Percentiles rank a stretch among this genome's conserved stretches.
phyloP scores from a whole-genome alignment of 2,113 vertebrate species.

The Cottus gobio region DNA sequence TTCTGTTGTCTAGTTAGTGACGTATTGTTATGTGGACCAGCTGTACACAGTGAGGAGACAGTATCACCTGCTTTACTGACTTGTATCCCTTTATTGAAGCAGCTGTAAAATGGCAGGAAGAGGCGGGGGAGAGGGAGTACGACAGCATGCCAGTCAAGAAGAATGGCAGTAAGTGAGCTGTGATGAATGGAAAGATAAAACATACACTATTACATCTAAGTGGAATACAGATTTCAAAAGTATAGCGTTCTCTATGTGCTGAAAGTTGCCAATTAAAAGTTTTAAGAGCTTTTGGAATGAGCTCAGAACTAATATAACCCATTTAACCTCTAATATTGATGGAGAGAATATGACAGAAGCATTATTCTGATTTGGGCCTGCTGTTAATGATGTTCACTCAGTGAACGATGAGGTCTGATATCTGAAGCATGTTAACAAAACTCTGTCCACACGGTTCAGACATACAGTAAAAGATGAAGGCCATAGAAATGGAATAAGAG shows the following conservation, averaged over 20 bases:
- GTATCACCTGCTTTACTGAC: not conserved
- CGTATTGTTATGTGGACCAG: not conserved
- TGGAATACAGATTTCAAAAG: not conserved
- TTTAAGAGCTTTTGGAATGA: conserved; percentile 23
- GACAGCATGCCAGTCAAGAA: too few species aligned
- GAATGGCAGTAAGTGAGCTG: not conserved
- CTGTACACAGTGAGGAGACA: not conserved
- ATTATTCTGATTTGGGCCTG: not conserved
- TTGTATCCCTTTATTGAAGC: not conserved
- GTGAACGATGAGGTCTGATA: conserved; percentile 1
- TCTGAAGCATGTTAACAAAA: not conserved
- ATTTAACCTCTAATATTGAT: not conserved
- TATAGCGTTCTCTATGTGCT: not conserved
- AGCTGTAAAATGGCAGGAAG: not conserved
- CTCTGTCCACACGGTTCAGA: not conserved
- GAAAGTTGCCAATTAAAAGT: conserved; percentile 14
- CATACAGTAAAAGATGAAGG: not conserved
- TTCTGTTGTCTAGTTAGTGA: not conserved
- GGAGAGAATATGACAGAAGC: not conserved
- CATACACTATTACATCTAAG: not conserved
- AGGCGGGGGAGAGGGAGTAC: not conserved
- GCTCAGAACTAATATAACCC: conserved; percentile 15
- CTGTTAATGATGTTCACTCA: conserved; percentile 16
- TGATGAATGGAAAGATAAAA: not conserved
- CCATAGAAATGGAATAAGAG: not conserved